A percentile compares a stretch with the other conserved stretches of the same genome.
phyloP scores from a whole-genome alignment of 1,140 invertebrate genomes.

The Drosophila parabipectinata region DNA sequence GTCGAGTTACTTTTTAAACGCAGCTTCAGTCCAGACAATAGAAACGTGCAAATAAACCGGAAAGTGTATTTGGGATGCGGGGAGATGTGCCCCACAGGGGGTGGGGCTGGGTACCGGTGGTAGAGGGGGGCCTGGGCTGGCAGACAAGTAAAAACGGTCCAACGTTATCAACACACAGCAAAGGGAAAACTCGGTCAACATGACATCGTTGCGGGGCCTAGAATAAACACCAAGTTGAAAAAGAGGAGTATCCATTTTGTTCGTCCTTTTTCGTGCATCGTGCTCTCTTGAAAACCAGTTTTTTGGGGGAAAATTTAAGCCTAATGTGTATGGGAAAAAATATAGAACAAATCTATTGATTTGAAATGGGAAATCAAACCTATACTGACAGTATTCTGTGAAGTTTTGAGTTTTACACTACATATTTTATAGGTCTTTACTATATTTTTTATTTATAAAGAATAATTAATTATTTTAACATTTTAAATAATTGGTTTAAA shows the following conservation, averaged over 20 bases:
- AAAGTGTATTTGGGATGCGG: constrained; percentile 7
- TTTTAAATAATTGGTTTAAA: background rate
- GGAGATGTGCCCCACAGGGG: background rate
- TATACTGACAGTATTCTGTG: no score
- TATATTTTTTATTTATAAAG: background rate
- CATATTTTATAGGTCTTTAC: no score
- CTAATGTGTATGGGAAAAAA: background rate
- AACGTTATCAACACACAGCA: constrained; percentile 60
- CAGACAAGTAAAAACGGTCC: constrained; percentile 55
- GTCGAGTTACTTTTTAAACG: constrained; percentile 74
- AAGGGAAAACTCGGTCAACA: constrained; percentile 66
- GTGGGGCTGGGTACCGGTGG: background rate
- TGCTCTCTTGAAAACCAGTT: background rate
- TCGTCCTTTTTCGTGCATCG: background rate
- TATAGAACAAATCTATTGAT: no score
- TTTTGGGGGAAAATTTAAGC: background rate
- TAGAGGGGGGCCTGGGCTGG: background rate
- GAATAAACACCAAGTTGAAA: constrained; percentile 5
- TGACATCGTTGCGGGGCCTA: constrained; percentile 30
- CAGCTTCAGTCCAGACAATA: constrained; percentile 64
- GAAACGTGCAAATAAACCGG: constrained; percentile 74
- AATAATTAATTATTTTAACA: no score
- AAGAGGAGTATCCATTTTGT: background rate
- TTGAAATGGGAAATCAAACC: no score
- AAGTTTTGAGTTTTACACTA: no score